Percentiles rank a stretch among this genome's conserved stretches.
These are phyloP conservation scores for Sebastes melanostomus DNA, from an alignment of 2,797 vertebrate genomes.

Conservation along the genomic window DNA sequence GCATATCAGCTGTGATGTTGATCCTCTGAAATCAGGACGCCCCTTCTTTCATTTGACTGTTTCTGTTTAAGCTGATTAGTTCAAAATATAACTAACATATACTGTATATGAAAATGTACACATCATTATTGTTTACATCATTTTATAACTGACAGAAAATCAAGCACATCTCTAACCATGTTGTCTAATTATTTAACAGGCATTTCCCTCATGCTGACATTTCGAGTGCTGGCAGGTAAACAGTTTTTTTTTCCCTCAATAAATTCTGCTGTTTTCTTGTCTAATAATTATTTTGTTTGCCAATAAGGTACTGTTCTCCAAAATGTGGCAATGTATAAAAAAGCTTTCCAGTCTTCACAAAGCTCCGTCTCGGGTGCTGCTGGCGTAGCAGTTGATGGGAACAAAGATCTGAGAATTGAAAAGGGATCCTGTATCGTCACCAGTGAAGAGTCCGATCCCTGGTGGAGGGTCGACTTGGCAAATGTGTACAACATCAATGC, in stretches of 20 bases:
- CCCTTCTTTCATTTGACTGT: not conserved
- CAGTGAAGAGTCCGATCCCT: not conserved
- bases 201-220: not conserved
- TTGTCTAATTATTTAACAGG: not conserved
- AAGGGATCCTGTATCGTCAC: not conserved
- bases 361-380: accelerated
- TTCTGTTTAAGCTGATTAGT: not conserved
- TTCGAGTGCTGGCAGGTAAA: slow-evolving; percentile 10
- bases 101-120: not conserved
- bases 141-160: not conserved
- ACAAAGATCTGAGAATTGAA: accelerated
- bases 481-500: not conserved
- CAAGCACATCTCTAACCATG: not conserved
- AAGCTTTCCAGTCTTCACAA: slow-evolving; percentile 6
- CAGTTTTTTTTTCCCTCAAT: not conserved
- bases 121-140: not conserved
- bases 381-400: not conserved
- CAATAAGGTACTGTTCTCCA: not conserved
- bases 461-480: slow-evolving; percentile 34
- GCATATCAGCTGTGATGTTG: not conserved
- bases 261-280: not conserved
- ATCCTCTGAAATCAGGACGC: not conserved
- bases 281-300: not conserved
- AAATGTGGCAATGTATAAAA: slow-evolving; percentile 13
- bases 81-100: not conserved